These are phyloP conservation scores for Parascotia fuliginaria DNA, from an alignment of 2,888 invertebrate species.

Conservation along the genomic window DNA sequence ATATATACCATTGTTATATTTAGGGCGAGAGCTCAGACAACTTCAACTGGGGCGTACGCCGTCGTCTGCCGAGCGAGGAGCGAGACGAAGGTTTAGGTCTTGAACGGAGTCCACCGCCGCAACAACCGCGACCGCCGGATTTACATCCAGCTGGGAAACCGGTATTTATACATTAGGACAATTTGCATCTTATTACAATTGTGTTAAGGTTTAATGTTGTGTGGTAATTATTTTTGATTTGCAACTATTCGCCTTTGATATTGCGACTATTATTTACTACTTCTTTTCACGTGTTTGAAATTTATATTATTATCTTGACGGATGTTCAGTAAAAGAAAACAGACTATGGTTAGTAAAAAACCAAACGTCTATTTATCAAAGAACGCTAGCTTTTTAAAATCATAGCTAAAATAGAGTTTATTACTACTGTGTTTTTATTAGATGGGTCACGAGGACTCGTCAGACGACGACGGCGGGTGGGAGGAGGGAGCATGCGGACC, in stretches of 20 bases:
- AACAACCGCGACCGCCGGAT: constrained; percentile 49
- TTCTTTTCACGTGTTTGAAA: too few relatives aligned
- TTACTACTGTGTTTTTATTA: constrained; percentile 12
- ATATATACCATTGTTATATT: constrained; percentile 16
- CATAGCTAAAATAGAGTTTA: too few relatives aligned
- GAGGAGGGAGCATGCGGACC: constrained; percentile 74
- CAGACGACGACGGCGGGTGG: constrained; percentile 84
- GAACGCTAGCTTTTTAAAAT: too few relatives aligned
- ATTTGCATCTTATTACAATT: too few relatives aligned
- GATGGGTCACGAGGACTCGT: constrained; percentile 72
- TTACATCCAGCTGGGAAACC: constrained; percentile 50
- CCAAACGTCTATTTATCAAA: too few relatives aligned
- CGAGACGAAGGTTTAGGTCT: constrained; percentile 56
- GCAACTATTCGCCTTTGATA: too few relatives aligned
- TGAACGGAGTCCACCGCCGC: constrained; percentile 68
- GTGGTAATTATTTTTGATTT: too few relatives aligned
- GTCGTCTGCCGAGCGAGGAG: constrained; percentile 92
- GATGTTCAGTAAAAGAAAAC: too few relatives aligned
- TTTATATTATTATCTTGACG: too few relatives aligned
- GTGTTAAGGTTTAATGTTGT: too few relatives aligned
- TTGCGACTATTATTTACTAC: too few relatives aligned
- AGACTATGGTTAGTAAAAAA: too few relatives aligned
- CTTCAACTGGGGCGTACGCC: constrained; percentile 97
- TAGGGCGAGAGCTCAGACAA: constrained; percentile 97
- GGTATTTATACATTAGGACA: constrained; percentile 56